Conservation (phyloP, 1,140 invertebrate species). For the Ceratitis capitata region DNA sequence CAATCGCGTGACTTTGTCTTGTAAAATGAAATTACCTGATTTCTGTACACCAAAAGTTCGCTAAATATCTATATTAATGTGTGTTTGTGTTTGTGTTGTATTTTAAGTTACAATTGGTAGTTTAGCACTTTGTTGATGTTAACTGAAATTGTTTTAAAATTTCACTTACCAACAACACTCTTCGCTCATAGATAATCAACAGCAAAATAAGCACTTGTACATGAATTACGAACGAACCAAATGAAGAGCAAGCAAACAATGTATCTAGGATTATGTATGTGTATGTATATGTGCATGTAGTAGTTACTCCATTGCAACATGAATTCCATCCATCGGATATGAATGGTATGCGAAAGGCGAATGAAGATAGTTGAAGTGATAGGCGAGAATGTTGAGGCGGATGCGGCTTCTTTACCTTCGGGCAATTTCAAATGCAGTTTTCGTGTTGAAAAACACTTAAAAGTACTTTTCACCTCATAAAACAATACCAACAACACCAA, state of each 20-base stretch:
- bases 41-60: not conserved
- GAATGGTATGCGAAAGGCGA: not conserved
- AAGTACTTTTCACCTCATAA: conserved; percentile 22
- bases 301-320: not conserved
- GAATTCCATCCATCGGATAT: not conserved
- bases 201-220: not conserved
- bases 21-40: too few relatives aligned
- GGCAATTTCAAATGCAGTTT: conserved; percentile 12
- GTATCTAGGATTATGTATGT: too few relatives aligned
- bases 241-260: not conserved
- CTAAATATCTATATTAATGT: not conserved
- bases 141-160: conserved; percentile 24
- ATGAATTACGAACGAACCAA: not conserved
- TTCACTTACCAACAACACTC: conserved; percentile 20
- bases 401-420: not conserved
- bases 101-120: not conserved
- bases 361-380: not conserved
- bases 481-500: not conserved
- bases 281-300: not conserved
- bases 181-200: conserved; percentile 9
- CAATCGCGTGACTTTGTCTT: not conserved
- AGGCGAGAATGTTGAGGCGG: not conserved
- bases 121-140: conserved; percentile 22
- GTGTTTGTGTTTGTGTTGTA: too few relatives aligned
- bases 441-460: conserved; percentile 25